A percentile compares a stretch with the other conserved stretches of the same genome.
These are phyloP conservation scores for Pseudorhombus dupliciocellatus DNA, from an alignment of 2,113 vertebrate genomes.

Conservation along the genomic window DNA sequence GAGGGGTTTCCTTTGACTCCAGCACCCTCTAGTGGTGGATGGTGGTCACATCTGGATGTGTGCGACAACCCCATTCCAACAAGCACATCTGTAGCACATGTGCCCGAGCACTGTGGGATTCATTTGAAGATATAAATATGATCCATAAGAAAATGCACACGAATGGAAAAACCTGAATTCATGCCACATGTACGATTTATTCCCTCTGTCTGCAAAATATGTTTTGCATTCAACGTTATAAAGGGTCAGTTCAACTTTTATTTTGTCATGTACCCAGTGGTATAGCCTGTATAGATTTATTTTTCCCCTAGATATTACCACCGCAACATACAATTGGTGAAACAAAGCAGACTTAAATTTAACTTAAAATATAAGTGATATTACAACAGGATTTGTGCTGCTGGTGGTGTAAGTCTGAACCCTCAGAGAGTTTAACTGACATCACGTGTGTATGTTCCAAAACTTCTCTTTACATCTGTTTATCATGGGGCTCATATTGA, in stretches of 20 bases:
- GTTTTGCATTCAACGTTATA: not conserved
- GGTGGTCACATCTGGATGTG: not conserved
- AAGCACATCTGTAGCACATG: slow-evolving; percentile 19
- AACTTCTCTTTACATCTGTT: no score
- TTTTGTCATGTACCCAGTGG: not conserved
- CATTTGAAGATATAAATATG: slow-evolving; percentile 6
- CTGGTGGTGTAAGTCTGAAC: no score
- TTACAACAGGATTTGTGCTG: no score
- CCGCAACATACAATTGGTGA: not conserved
- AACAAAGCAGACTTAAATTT: no score
- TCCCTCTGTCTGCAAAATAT: not conserved
- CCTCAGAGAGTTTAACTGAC: no score
- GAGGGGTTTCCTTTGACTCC: slow-evolving; percentile 36
- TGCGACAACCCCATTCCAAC: not conserved
- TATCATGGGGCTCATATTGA: no score
- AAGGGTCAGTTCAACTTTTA: not conserved
- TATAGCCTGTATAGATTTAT: not conserved
- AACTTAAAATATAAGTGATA: no score
- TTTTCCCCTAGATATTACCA: not conserved
- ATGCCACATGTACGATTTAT: not conserved
- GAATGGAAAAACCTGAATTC: not conserved
- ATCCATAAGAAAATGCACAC: not conserved
- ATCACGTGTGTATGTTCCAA: no score
- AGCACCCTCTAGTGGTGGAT: slow-evolving; percentile 53
- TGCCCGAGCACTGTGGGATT: not conserved